Evolutionary conservation across 1,140 invertebrate genomes (phyloP), one percentile per base, ranked within the genome.

Genomic region (Mamestra configurata): DNA sequence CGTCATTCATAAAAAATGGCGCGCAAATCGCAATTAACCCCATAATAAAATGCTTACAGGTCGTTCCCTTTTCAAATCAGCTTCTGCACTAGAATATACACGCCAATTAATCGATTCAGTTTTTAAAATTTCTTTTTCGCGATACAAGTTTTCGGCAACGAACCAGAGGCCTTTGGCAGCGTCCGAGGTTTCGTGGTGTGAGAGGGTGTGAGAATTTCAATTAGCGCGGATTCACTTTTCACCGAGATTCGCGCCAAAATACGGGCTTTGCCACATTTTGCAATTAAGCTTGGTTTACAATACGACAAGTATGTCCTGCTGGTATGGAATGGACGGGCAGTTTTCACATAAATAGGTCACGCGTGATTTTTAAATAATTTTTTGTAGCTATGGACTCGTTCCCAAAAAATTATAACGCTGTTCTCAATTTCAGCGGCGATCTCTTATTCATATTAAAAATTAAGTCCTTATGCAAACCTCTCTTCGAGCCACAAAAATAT

Each of bases 221-320:
- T 79, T 79, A 79, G 55, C 78, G 70, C 53, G 72, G 73, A 81
- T 81, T 71, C 79, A 61, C 64, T 81, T 77, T 77, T 64, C 73
- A 35, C 72, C 51, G 72, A 80, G 64, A 70, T 70, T 71, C 79
- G 40, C 35, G 53, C 55, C 49, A 72, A 79, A 79, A 76, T 61
- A 79, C 70, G 57, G 40, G 57, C 70, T 49, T 79, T 24, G 78
- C 59, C 46, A 66, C 59, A 75, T 73, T 79, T 75, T 43, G 57
- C 55, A 64, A 76, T 76, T 76, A 76, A 76, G 40, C 53, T 10
- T 59, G 51, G 71, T 75, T 57, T 59, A 75, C 71, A 40, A 53
- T 71, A 18, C 27, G 68, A 71, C 27, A 53, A 22, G 18, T 40
- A 22, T 51, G 46, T 71, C 68, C 49, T 51, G 46, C 68, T 35